Evolutionary conservation across 2,113 vertebrate species (phyloP), one percentile per base, ranked within the genome.

Genomic region (Urocynchramus pylzowi): DNA sequence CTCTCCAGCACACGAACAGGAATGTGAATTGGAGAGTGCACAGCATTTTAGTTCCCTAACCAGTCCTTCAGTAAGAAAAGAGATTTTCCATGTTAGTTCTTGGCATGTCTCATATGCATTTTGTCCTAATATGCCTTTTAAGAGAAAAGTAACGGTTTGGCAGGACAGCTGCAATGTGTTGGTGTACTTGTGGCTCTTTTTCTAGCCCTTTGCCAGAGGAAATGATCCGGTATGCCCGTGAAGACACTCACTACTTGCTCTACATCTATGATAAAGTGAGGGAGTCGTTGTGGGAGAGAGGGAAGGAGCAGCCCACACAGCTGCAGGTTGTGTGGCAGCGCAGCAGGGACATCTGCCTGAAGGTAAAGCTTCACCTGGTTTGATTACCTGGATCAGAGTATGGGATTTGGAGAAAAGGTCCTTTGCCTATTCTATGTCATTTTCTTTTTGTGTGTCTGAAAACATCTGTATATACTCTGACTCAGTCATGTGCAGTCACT

Each of bases 161-260:
- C 0, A 0, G 16, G 41, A 19, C 42, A 63, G 5, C 28, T 78
- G 49, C 31, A 88, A 42, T 8, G 14, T 30, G 6, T 31, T 60
- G 3, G 1, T 78, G 26, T 75, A 17, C 52, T 52, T 93, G 44
- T 91, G 82, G 13, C 50, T 83, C 63, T 85, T 11, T 89, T 75
- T 83, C 20, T 31, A 99, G 99, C 49, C 99, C 99, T 3, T 94
- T 99, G 95, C 99, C 99, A 22, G 98, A 99, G n/a, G 99, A 99
- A 87, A 99, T 99, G 99, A 68, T 99, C 16, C 97, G 78, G 47
- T 99, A 99, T 1, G 99, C 99, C 45, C 98, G 98, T 13, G 97
- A 98, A 4, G 99, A 99, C 97, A 99, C 99, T 7, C 99, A 99
- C 94, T 99, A 99, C 96, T 97, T 99, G 89, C 99, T 99, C 6